Percentiles rank a stretch among this genome's conserved stretches.
These are phyloP conservation scores for Octopus bimaculoides DNA, from an alignment of 1,140 invertebrate genomes.

Conservation along the genomic window DNA sequence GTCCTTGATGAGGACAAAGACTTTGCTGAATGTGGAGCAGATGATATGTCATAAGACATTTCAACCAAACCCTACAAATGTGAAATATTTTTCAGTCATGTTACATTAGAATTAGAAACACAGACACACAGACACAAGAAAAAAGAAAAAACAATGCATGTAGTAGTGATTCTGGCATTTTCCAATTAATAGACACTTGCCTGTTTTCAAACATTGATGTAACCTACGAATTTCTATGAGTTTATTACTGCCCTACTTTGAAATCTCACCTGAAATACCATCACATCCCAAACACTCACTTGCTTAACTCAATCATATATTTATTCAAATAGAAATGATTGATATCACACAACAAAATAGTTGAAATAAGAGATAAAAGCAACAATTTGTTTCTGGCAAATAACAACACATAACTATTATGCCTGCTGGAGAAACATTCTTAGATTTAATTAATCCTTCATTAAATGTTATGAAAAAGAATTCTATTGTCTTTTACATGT, in stretches of 20 bases:
- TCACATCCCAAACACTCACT: too few relatives aligned
- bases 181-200: not conserved
- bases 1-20: slow-evolving; percentile 38
- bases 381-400: too few relatives aligned
- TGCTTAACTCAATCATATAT: too few relatives aligned
- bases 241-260: not conserved
- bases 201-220: not conserved
- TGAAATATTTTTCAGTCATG: not conserved
- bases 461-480: too few relatives aligned
- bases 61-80: slow-evolving; percentile 49
- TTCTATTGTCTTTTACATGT: too few relatives aligned
- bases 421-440: too few relatives aligned
- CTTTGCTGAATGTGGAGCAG: slow-evolving; percentile 31
- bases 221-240: not conserved
- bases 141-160: not conserved
- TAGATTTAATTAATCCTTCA: too few relatives aligned
- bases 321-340: too few relatives aligned
- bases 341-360: too few relatives aligned
- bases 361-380: too few relatives aligned
- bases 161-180: not conserved
- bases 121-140: not conserved
- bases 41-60: slow-evolving; percentile 48
- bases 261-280: not conserved
- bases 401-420: too few relatives aligned
- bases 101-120: not conserved